Evolutionary conservation across 2,113 vertebrate genomes (phyloP).

Genomic region (Prolemur simus): DNA sequence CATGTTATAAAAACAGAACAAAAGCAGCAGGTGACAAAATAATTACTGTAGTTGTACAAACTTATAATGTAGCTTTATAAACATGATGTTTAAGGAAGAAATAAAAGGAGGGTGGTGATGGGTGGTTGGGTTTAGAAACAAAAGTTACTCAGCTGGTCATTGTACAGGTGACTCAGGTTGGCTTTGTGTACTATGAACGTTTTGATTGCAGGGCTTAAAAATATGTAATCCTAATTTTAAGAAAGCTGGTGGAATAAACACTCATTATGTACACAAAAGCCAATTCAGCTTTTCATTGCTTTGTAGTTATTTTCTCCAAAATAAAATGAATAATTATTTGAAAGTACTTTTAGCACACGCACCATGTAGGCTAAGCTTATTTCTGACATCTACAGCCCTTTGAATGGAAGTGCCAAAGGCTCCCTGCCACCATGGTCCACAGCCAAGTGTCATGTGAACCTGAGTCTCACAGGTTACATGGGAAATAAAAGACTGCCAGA

Average conservation of each 20-base stretch:
- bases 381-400: slow-evolving; percentile 7
- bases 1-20: background rate
- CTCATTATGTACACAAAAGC: slow-evolving; percentile 18
- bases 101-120: background rate
- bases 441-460: slow-evolving; percentile 29
- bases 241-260: slow-evolving; percentile 50
- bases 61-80: slow-evolving; percentile 16
- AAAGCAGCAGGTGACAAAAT: background rate
- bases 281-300: slow-evolving; percentile 49
- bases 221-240: slow-evolving; percentile 53
- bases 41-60: background rate
- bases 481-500: background rate
- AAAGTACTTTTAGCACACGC: slow-evolving; percentile 5
- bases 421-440: background rate
- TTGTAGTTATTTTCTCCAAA: slow-evolving; percentile 57
- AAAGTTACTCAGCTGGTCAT: slow-evolving; percentile 38
- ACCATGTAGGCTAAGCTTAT: slow-evolving; percentile 37
- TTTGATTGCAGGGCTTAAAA: slow-evolving; percentile 47
- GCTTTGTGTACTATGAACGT: background rate
- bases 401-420: slow-evolving; percentile 18
- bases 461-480: slow-evolving; percentile 1
- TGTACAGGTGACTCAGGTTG: slow-evolving; percentile 12
- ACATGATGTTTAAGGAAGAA: slow-evolving; percentile 33
- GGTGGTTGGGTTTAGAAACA: slow-evolving; percentile 16
- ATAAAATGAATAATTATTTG: slow-evolving; percentile 51